A percentile compares a stretch with the other conserved stretches of the same genome.
Conservation (phyloP, 1,140 invertebrate genomes). For the Alviniconcha marisindica region DNA sequence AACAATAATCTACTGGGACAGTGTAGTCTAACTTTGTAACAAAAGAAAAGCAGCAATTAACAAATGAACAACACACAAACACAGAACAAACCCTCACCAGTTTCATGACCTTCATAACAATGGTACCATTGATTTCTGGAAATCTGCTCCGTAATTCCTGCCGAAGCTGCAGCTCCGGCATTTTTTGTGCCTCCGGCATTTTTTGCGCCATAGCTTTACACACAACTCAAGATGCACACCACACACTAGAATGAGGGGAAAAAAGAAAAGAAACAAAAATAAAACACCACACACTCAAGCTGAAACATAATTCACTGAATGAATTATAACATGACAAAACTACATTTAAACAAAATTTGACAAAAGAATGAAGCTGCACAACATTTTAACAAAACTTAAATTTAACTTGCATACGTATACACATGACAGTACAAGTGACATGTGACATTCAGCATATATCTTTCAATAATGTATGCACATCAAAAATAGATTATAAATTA, state of each 20-base stretch:
- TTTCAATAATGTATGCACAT: no score
- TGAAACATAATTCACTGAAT: background rate
- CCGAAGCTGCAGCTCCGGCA: constrained; percentile 43
- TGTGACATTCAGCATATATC: no score
- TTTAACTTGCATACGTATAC: no score
- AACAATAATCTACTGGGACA: no score
- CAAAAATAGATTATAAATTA: no score
- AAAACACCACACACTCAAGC: constrained; percentile 3
- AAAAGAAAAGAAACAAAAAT: background rate
- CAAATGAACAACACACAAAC: background rate
- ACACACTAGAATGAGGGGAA: constrained; percentile 26
- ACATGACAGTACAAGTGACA: no score
- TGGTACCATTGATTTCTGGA: constrained; percentile 48
- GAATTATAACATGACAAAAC: no score
- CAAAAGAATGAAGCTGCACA: no score
- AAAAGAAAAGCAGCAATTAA: background rate
- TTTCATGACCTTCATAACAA: constrained; percentile 49
- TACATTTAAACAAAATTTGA: no score
- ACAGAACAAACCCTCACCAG: constrained; percentile 37
- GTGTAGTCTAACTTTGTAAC: no score
- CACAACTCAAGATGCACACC: constrained; percentile 27
- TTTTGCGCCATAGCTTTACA: constrained; percentile 50
- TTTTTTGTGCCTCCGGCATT: constrained; percentile 39
- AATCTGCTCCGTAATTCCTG: constrained; percentile 48
- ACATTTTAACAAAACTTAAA: no score